Evolutionary conservation across 2,113 vertebrate genomes (phyloP), one percentile per base, ranked within the genome.

Genomic region (Nicator chloris): DNA sequence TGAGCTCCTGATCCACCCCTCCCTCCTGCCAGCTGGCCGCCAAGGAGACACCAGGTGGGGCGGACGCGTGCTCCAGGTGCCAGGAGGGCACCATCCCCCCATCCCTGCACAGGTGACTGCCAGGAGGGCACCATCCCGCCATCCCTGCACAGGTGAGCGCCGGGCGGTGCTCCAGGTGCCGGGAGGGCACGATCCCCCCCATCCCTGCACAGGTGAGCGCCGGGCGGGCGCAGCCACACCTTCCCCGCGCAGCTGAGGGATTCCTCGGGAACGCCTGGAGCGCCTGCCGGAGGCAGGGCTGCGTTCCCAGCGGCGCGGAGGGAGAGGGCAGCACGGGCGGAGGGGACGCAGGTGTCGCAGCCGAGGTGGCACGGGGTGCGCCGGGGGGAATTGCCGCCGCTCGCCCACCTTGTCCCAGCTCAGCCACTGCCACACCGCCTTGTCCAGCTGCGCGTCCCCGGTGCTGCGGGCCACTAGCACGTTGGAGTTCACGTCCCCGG

Each of bases 361-460:
- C 35, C 35, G 27, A 2, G 13, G n/a, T 4, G 12, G 11, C 72
- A 24, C 15, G 11, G 15, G 37, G 51, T 11, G 23, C 6, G 9
- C 12, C 15, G 45, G 31, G 31, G 31, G 47, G 10, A n/a, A n/a
- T 2, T 1, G 24, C 47, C 8, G 54, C 4, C 47, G 57, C 81
- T 53, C 81, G 68, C 93, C 96, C 93, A 99, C 99, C 98, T 98
- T 97, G 92, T 99, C 99, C 99, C 99, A 99, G 65, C 94, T 94
- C 56, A 99, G 95, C 99, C 99, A 99, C 92, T 98, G 98, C 63
- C 92, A 97, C 75, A 99, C 95, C 37, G 98, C 98, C 66, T 95
- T 96, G 96, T 99, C 98, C 33, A 99, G 97, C 97, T 97, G 96
- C 80, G 97, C 95, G 92, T 99, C 99, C 13, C 98, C 99, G 73